phyloP scores from a whole-genome alignment of 2,888 invertebrate species.

The Galerucella calmariensis region DNA sequence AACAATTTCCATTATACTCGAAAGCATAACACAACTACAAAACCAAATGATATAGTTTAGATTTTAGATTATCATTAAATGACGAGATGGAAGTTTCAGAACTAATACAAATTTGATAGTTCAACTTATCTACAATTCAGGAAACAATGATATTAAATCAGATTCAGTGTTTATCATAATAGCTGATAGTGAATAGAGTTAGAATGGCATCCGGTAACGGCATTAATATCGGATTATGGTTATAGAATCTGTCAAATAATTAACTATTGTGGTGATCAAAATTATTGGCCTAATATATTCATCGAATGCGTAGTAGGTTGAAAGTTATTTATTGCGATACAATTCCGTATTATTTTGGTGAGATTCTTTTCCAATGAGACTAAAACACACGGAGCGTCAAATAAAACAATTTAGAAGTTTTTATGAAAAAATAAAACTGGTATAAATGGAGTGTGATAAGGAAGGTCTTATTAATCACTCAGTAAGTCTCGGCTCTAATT shows the following conservation, averaged over 20 bases:
- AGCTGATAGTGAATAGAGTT: conserved; percentile 10
- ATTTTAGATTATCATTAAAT: conserved; percentile 32
- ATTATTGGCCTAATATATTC: not conserved
- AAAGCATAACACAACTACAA: conserved; percentile 16
- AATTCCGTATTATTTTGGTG: not conserved
- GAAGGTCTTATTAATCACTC: too few relatives aligned
- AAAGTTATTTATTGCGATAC: not conserved
- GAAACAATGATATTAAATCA: conserved; percentile 36
- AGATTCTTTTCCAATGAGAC: too few relatives aligned
- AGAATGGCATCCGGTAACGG: conserved; percentile 25
- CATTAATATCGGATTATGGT: conserved; percentile 33
- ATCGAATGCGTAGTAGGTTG: not conserved
- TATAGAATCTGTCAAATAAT: conserved; percentile 28
- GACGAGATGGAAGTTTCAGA: conserved; percentile 25
- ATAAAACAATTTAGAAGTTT: too few relatives aligned
- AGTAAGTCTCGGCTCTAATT: too few relatives aligned
- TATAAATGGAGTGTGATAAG: too few relatives aligned
- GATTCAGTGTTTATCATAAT: conserved; percentile 38
- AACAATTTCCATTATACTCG: conserved; percentile 16
- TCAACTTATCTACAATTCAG: conserved; percentile 33
- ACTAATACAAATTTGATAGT: conserved; percentile 37
- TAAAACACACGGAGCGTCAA: too few relatives aligned
- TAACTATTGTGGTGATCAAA: conserved; percentile 23
- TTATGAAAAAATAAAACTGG: too few relatives aligned
- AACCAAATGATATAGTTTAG: conserved; percentile 24